phyloP scores from a whole-genome alignment of 1,140 invertebrate species.

The Ganaspis sp. region DNA sequence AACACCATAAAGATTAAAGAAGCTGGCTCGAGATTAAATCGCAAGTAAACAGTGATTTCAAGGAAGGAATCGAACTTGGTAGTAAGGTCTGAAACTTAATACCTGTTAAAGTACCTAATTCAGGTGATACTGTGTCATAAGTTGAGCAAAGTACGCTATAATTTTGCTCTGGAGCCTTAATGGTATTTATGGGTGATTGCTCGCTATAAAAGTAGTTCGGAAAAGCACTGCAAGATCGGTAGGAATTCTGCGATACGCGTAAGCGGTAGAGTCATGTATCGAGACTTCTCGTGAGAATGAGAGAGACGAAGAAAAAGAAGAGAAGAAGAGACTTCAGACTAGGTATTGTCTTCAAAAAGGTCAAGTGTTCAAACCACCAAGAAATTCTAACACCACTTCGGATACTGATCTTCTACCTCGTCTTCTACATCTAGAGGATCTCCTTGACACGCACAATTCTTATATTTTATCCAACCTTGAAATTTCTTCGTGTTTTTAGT shows the following conservation, averaged over 20 bases:
- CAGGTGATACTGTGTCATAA: constrained; percentile 68
- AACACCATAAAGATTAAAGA: too few species aligned
- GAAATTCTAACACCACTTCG: constrained; percentile 39
- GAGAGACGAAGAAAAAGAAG: constrained; percentile 1
- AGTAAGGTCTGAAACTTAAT: constrained; percentile 64
- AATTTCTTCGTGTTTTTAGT: too few species aligned
- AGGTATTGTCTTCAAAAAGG: constrained; percentile 47
- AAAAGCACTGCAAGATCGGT: constrained; percentile 56
- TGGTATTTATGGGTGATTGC: constrained; percentile 73
- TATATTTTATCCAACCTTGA: not conserved
- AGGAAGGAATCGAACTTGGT: not conserved
- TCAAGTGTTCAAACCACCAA: constrained; percentile 48
- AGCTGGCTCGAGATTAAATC: too few species aligned
- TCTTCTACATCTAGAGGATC: too few species aligned
- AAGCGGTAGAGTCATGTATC: constrained; percentile 33
- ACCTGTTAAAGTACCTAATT: constrained; percentile 73
- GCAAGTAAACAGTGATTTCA: too few species aligned
- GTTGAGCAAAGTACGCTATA: constrained; percentile 69
- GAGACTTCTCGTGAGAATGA: constrained; percentile 20
- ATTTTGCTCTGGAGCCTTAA: constrained; percentile 67
- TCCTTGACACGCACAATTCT: not conserved
- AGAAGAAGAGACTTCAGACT: not conserved
- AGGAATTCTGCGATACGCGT: constrained; percentile 59
- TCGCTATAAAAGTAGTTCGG: constrained; percentile 50
- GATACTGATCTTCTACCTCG: constrained; percentile 28